Base-by-base conservation (phyloP, 1,140 invertebrate genomes). In the Centruroides sculpturatus region DNA sequence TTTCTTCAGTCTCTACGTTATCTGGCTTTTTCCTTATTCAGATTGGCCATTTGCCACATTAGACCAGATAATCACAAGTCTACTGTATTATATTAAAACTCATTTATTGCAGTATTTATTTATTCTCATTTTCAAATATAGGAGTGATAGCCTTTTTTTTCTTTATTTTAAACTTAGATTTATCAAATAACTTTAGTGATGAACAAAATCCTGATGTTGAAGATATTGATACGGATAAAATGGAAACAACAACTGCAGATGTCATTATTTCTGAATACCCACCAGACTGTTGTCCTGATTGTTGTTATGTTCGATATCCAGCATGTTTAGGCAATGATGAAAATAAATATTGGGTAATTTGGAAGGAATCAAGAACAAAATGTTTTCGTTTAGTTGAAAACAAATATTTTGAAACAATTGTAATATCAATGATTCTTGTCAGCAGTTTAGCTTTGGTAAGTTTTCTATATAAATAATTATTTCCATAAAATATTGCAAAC, bases 371-470 rank as follows among this genome's bases (percentile, higher is more conserved):
- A 41, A 80, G 95, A 71, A 82, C 87, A 66, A 92, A 95, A 77
- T 93, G 90, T 61, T 96, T 90, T 77, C 83, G 85, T 76, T 82
- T 98, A 66, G 95, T 97, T 71, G 94, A 98, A 78, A 95, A 98
- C 78, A 96, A 93, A 78, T 97, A 98, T 78, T 98, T 98, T 80
- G 95, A 98, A 82, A 96, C 92, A 67, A 91, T 95, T 77, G 92
- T 98, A 75, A 97, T 98, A 71, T 87, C 89, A 68, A 94, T 97
- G 89, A 98, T 98, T 77, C 81, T 98, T 72, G 82, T 94, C 67
- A 97, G 92, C 80, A 96, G 92, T 81, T 79, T 96, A 76, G 92
- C 93, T 71, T 81, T 98, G 82, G 91, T 94, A 80, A 83, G 83
- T 56, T 12, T 3, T 9, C 5, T 41, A n/a, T 50, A 5, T 12